These are phyloP conservation scores for Dicyrtomina minuta DNA, from an alignment of 2,888 invertebrate genomes.

Conservation along the genomic window DNA sequence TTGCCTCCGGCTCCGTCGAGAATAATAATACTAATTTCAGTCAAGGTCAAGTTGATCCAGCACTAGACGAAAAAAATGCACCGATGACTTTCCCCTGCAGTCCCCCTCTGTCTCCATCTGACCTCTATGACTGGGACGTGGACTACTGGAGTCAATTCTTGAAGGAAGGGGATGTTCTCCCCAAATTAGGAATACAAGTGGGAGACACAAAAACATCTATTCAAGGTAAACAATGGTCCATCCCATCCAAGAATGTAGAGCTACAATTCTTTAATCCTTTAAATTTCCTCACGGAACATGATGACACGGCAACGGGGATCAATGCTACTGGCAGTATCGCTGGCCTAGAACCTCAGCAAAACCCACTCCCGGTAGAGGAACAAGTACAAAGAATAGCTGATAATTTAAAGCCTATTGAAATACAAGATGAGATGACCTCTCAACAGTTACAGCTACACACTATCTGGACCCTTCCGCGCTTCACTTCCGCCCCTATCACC, in stretches of 20 bases:
- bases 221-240: not conserved
- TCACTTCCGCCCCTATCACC: no score
- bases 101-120: not conserved
- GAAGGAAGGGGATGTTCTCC: not conserved
- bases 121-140: constrained; percentile 7
- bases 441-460: constrained; percentile 1
- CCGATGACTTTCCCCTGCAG: not conserved
- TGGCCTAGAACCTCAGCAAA: no score
- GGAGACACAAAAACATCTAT: not conserved
- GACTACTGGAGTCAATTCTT: constrained; percentile 27
- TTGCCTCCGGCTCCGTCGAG: no score
- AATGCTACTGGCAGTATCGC: no score
- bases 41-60: not conserved
- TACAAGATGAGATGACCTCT: not conserved
- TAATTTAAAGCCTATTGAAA: not conserved
- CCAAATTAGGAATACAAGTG: not conserved
- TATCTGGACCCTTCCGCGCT: constrained; percentile 13
- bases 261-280: not conserved
- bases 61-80: not conserved
- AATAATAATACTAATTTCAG: no score
- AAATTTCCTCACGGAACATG: not conserved
- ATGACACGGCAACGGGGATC: not conserved
- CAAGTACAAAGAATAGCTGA: not conserved
- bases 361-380: not conserved
- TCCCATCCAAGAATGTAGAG: not conserved